Conservation (phyloP, 2,113 vertebrate genomes). For the Tragelaphus strepsiceros region DNA sequence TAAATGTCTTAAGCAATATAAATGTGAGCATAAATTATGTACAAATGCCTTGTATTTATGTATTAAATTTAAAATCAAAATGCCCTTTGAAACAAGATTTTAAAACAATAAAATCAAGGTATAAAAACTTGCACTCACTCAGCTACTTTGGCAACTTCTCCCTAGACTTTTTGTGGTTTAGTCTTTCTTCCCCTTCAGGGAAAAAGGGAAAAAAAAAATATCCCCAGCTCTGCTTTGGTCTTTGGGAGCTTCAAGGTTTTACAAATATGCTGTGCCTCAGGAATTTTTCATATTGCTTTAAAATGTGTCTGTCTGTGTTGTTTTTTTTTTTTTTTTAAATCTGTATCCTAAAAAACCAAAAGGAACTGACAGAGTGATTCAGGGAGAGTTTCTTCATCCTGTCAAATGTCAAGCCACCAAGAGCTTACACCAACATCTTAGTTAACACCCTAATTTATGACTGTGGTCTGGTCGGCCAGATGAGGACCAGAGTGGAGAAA, state of each 20-base stretch:
- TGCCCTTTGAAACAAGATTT: neutral
- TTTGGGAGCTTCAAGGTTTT: neutral
- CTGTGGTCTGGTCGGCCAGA: neutral
- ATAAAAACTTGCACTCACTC: neutral
- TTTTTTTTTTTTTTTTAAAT: neutral
- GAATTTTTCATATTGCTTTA: neutral
- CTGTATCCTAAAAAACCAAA: neutral
- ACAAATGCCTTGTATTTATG: neutral
- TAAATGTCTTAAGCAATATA: neutral
- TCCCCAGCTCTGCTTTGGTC: neutral
- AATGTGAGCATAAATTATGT: neutral
- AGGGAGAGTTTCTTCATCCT: neutral
- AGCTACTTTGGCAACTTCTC: neutral
- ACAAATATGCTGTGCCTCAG: neutral
- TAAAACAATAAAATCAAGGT: neutral
- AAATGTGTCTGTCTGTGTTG: neutral
- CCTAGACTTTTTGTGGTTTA: neutral
- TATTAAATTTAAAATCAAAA: neutral
- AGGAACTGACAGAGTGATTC: neutral
- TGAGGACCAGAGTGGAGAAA: neutral
- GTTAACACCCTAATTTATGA: neutral
- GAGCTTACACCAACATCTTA: neutral
- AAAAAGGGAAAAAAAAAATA: neutral
- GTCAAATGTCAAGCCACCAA: neutral
- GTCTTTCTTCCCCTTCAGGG: neutral